Conservation (phyloP, 2,797 vertebrate species). For the Sebastes aleutianus region DNA sequence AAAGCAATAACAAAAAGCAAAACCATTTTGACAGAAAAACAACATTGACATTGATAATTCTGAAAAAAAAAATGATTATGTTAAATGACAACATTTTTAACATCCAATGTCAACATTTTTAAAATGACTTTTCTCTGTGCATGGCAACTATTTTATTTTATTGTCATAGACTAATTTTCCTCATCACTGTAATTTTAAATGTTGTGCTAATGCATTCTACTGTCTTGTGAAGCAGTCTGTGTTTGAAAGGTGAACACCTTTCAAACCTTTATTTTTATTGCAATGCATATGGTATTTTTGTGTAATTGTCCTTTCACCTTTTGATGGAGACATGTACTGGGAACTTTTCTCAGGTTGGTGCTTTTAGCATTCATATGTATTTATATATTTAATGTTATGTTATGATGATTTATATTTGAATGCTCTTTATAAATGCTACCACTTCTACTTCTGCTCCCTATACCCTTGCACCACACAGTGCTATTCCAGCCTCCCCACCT, state of each 20-base stretch:
- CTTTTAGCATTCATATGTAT: neutral
- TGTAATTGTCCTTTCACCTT: neutral
- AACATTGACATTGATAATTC: neutral
- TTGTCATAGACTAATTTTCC: neutral
- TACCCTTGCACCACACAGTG: neutral
- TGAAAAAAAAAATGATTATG: neutral
- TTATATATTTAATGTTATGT: neutral
- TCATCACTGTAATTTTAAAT: neutral
- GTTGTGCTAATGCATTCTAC: neutral
- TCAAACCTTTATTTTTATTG: too few relatives aligned
- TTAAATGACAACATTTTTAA: neutral
- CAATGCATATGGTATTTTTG: neutral
- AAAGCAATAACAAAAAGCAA: neutral
- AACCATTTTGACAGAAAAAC: neutral
- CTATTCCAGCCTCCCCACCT: neutral
- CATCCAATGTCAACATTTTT: too few relatives aligned
- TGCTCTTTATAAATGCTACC: neutral
- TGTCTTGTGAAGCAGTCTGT: neutral
- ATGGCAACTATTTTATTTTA: neutral
- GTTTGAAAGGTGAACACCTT: neutral
- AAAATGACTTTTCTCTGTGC: neutral
- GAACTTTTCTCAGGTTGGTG: neutral
- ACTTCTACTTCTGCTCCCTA: neutral
- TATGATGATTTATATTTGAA: neutral
- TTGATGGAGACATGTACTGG: neutral